phyloP scores from a whole-genome alignment of 2,888 invertebrate species.

The Linnaemya vulpina region DNA sequence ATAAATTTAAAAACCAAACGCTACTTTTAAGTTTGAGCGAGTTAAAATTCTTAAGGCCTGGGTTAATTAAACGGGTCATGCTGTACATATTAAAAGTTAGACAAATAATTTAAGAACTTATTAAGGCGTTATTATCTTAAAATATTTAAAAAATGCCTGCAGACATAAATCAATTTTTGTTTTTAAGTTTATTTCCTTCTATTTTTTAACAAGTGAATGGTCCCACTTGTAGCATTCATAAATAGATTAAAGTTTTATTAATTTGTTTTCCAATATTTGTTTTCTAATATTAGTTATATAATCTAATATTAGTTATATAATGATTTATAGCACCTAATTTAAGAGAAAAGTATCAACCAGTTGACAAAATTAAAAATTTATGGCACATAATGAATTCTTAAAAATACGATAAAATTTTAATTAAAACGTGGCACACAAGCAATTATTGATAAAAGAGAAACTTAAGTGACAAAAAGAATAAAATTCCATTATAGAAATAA shows the following conservation, averaged over 20 bases:
- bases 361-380: conserved; percentile 33
- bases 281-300: neutral
- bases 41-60: too few relatives aligned
- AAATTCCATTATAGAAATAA: conserved; percentile 9
- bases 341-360: conserved; percentile 12
- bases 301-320: neutral
- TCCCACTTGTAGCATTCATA: neutral
- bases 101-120: too few relatives aligned
- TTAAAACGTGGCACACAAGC: conserved; percentile 65
- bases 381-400: conserved; percentile 13
- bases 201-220: neutral
- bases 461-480: conserved; percentile 26
- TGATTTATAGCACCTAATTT: conserved; percentile 12
- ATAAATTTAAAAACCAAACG: too few relatives aligned
- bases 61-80: too few relatives aligned
- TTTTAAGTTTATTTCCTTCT: neutral
- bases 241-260: conserved; percentile 14
- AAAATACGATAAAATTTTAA: conserved; percentile 59
- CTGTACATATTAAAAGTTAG: too few relatives aligned
- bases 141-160: too few relatives aligned
- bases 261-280: conserved; percentile 13
- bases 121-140: too few relatives aligned
- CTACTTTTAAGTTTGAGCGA: too few relatives aligned
- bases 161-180: neutral
- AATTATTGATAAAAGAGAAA: conserved; percentile 31